These are phyloP conservation scores for Bubo scandiacus DNA, from an alignment of 2,113 vertebrate species.

Conservation along the genomic window DNA sequence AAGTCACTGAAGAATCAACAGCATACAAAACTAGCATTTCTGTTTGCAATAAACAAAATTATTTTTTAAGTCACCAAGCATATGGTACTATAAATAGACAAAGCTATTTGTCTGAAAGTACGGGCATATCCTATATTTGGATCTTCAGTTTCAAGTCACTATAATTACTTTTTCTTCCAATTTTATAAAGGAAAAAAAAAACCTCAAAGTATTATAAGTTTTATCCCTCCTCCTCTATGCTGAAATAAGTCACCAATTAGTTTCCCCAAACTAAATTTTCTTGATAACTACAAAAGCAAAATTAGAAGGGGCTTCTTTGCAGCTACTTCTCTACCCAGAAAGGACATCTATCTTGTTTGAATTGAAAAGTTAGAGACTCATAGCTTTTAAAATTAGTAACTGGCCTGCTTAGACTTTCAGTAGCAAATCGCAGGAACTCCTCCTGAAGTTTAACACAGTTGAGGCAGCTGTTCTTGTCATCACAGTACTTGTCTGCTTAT, in stretches of 20 bases:
- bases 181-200: background rate
- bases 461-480: background rate
- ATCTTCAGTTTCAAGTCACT: background rate
- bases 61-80: background rate
- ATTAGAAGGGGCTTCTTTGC: background rate
- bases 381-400: background rate
- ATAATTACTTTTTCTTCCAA: background rate
- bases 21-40: background rate
- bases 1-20: background rate
- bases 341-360: background rate
- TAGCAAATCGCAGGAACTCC: background rate
- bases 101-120: background rate
- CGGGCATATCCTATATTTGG: background rate
- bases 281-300: background rate
- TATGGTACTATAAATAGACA: background rate
- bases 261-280: background rate
- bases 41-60: background rate
- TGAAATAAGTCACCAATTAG: background rate
- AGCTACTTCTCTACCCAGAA: background rate
- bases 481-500: background rate
- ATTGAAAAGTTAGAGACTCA: background rate
- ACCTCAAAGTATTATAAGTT: background rate
- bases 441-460: background rate
- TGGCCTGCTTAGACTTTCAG: background rate
- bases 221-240: background rate